A percentile compares a stretch with the other conserved stretches of the same genome.
Conservation (phyloP, 2,888 invertebrate genomes). For the Pollenia amentaria region DNA sequence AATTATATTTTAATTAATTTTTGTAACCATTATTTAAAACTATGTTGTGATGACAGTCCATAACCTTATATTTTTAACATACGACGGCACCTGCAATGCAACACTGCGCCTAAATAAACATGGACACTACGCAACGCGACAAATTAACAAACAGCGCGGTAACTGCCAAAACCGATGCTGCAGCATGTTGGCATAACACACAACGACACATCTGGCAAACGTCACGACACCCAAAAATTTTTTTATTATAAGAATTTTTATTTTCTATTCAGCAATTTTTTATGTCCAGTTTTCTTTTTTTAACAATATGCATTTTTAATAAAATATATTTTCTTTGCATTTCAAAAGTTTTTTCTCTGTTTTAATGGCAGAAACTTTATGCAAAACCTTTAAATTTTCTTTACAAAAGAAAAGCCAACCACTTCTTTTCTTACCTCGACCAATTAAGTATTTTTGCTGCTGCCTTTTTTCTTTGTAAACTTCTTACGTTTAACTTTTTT, state of each 20-base stretch:
- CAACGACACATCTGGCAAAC: conserved; percentile 77
- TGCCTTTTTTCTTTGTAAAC: conserved; percentile 42
- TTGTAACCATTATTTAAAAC: conserved; percentile 4
- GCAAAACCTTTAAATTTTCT: conserved; percentile 75
- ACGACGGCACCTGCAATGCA: conserved; percentile 79
- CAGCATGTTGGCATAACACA: conserved; percentile 58
- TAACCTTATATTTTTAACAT: conserved; percentile 66
- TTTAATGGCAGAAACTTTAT: conserved; percentile 63
- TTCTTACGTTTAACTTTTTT: conserved; percentile 3
- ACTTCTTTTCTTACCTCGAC: conserved; percentile 79
- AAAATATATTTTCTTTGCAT: background rate
- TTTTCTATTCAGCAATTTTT: conserved; percentile 48
- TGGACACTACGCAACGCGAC: conserved; percentile 75
- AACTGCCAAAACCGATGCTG: conserved; percentile 74
- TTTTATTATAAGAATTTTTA: conserved; percentile 68
- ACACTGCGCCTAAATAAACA: conserved; percentile 72
- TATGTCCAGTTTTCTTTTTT: conserved; percentile 42
- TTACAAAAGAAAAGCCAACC: conserved; percentile 74
- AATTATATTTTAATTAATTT: conserved; percentile 47
- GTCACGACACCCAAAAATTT: conserved; percentile 80
- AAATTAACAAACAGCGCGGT: conserved; percentile 78
- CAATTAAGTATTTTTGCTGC: conserved; percentile 71
- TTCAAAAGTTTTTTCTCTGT: background rate
- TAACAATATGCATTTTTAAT: background rate
- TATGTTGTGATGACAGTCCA: conserved; percentile 57